These are phyloP conservation scores for Coecobrya sp. DNA, from an alignment of 2,888 invertebrate species.

Conservation along the genomic window DNA sequence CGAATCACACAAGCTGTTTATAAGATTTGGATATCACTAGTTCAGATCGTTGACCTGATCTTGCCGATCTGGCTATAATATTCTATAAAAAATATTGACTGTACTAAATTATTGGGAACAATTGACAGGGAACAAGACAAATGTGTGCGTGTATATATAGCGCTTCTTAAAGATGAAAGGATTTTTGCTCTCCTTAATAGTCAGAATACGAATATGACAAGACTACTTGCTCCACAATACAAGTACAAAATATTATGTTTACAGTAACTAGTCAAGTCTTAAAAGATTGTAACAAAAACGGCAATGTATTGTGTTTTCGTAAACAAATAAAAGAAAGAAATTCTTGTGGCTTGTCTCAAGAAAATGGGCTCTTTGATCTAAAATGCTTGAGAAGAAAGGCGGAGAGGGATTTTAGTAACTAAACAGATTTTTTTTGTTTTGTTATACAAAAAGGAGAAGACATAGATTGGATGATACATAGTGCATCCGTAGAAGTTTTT, in stretches of 20 bases:
- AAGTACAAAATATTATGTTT: conserved; percentile 17
- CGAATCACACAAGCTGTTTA: not conserved
- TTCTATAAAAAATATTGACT: not conserved
- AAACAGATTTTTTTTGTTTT: conserved; percentile 43
- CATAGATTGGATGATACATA: conserved; percentile 4
- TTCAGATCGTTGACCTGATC: conserved; percentile 63
- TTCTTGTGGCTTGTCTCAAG: conserved; percentile 45
- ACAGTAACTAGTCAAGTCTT: not conserved
- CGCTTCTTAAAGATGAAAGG: not conserved
- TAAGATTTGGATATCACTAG: not conserved
- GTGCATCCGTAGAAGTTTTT: not conserved
- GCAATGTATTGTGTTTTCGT: conserved; percentile 68
- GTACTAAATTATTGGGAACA: conserved; percentile 9
- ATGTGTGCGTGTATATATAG: not conserved
- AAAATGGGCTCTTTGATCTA: conserved; percentile 47
- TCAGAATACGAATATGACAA: not conserved
- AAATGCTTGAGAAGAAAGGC: not conserved
- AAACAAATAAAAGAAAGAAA: conserved; percentile 45
- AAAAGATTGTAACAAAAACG: conserved; percentile 22
- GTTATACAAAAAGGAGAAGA: conserved; percentile 39
- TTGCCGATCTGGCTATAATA: not conserved
- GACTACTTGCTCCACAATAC: not conserved
- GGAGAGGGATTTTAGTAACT: not conserved
- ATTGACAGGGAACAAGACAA: conserved; percentile 13
- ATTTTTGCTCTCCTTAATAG: not conserved